A percentile compares a stretch with the other conserved stretches of the same genome.
Evolutionary conservation across 2,797 vertebrate species (phyloP).

Genomic region (Phrynocephalus guinanensis): DNA sequence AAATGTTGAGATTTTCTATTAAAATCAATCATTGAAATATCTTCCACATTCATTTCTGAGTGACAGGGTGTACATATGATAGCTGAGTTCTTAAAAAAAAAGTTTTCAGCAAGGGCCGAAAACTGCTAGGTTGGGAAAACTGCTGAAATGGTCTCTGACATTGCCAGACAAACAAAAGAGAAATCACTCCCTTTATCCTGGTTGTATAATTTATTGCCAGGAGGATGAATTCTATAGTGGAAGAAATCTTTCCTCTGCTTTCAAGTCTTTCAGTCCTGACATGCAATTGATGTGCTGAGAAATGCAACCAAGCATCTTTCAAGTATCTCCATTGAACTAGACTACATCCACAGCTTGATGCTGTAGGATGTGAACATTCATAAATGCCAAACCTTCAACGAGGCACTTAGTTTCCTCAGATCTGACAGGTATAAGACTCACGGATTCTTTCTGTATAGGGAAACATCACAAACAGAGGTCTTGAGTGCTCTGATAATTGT

Average conservation of each 20-base stretch:
- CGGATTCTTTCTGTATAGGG: background rate
- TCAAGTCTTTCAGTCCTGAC: constrained; percentile 5
- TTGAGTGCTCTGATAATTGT: background rate
- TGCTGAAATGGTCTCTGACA: constrained; percentile 1
- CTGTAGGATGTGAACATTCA: background rate
- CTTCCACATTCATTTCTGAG: background rate
- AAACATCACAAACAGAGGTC: background rate
- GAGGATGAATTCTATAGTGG: background rate
- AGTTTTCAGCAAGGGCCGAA: background rate
- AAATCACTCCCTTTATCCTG: background rate
- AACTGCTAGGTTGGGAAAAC: background rate
- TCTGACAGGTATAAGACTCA: constrained; percentile 9
- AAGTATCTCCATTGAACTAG: background rate
- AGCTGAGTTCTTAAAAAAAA: background rate
- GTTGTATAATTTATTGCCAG: constrained; percentile 1
- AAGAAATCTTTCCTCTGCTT: background rate
- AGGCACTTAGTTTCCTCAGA: constrained; percentile 25
- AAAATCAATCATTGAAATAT: background rate
- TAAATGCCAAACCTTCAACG: constrained; percentile 15
- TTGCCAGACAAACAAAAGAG: background rate
- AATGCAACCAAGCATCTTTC: constrained; percentile 1
- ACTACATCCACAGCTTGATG: background rate
- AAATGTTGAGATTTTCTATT: background rate
- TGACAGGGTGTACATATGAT: background rate
- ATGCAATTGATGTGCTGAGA: background rate